Percentiles rank a stretch among this genome's conserved stretches.
These are phyloP conservation scores for Mareca penelope DNA, from an alignment of 2,797 vertebrate genomes.

Conservation along the genomic window DNA sequence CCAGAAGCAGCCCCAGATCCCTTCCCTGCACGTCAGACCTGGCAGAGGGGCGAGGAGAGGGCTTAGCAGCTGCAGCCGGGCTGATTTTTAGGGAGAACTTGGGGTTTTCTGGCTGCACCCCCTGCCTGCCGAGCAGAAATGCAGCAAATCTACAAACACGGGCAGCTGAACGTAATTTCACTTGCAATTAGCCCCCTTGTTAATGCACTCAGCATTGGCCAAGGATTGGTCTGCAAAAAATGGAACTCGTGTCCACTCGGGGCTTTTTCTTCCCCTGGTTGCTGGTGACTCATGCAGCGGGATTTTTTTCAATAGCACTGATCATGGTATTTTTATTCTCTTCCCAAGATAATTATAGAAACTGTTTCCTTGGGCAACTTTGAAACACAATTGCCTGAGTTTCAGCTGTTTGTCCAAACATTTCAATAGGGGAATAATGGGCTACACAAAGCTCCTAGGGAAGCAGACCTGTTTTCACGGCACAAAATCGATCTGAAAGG, in stretches of 20 bases:
- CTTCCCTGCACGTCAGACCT: fast-evolving
- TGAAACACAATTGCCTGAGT: not conserved
- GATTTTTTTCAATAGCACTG: not conserved
- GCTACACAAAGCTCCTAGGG: not conserved
- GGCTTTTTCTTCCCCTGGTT: not conserved
- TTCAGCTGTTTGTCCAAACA: not conserved
- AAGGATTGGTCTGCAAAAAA: not conserved
- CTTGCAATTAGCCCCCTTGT: not conserved
- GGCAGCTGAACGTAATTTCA: not conserved
- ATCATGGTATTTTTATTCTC: not conserved
- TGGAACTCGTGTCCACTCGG: fast-evolving
- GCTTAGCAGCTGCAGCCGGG: not conserved
- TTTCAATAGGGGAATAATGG: fast-evolving
- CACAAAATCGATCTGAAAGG: not conserved
- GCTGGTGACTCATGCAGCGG: fast-evolving
- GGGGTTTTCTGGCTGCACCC: not conserved
- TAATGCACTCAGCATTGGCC: fast-evolving
- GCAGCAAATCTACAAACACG: not conserved
- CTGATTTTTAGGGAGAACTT: not conserved
- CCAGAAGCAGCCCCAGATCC: not conserved
- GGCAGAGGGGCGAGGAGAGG: not conserved
- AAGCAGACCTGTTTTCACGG: not conserved
- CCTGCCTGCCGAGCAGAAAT: not conserved
- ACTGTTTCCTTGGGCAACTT: not conserved
- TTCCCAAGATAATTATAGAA: not conserved